These are phyloP conservation scores for Ericerus pela DNA, from an alignment of 1,140 invertebrate genomes.

Conservation along the genomic window DNA sequence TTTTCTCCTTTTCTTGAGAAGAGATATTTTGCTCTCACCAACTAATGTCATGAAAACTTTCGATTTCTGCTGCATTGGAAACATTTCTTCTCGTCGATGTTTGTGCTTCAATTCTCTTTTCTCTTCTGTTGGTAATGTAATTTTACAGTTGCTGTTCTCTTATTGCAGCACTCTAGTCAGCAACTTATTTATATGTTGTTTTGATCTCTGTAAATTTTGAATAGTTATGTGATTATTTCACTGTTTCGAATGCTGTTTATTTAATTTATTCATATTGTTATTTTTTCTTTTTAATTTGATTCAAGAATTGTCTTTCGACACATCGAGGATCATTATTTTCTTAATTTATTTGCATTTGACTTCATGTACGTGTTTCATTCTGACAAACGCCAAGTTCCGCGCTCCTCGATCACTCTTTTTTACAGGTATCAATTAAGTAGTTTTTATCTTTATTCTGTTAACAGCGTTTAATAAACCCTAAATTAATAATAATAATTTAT, in stretches of 20 bases:
- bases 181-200: neutral
- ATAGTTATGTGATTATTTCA: neutral
- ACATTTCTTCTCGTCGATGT: too few relatives aligned
- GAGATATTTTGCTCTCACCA: neutral
- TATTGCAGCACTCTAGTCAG: conserved; percentile 5
- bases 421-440: too few relatives aligned
- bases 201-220: conserved; percentile 2
- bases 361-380: too few relatives aligned
- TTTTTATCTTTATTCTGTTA: neutral
- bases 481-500: too few relatives aligned
- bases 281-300: neutral
- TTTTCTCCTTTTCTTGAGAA: neutral
- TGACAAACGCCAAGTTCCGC: too few relatives aligned
- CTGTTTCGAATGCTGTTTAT: neutral
- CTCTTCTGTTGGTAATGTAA: neutral
- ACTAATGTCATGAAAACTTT: neutral
- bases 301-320: neutral
- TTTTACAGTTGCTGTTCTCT: neutral
- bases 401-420: too few relatives aligned
- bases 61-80: too few relatives aligned
- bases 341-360: neutral
- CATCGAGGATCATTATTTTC: neutral
- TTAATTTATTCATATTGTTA: neutral
- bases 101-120: neutral
- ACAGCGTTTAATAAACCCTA: too few relatives aligned